phyloP scores from a whole-genome alignment of 2,797 vertebrate genomes.

The Lates japonicus region DNA sequence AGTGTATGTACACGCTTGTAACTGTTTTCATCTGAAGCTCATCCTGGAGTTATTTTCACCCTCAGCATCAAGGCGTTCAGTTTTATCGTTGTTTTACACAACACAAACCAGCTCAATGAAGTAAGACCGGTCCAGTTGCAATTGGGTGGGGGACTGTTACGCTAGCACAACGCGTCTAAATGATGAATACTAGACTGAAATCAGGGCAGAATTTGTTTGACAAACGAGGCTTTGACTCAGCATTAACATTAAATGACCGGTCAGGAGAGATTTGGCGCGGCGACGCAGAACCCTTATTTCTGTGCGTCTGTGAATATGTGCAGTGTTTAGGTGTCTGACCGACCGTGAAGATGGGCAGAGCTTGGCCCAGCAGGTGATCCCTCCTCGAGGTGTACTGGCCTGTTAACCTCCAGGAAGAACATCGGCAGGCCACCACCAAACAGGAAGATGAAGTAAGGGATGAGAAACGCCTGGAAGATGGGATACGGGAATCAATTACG shows the following conservation, averaged over 20 bases:
- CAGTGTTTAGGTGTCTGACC: conserved; percentile 71
- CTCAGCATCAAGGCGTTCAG: conserved; percentile 1
- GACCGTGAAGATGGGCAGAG: conserved; percentile 99
- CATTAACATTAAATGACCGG: conserved; percentile 40
- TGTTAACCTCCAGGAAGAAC: conserved; percentile 98
- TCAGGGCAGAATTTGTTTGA: conserved; percentile 29
- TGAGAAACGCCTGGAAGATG: conserved; percentile 94
- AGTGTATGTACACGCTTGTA: not conserved
- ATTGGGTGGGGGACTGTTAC: not conserved
- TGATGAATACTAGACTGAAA: conserved; percentile 40
- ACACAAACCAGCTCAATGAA: conserved; percentile 48
- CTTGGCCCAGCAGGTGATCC: conserved; percentile 99
- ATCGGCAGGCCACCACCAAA: conserved; percentile 98
- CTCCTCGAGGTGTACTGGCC: conserved; percentile 99
- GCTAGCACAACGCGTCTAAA: conserved; percentile 52
- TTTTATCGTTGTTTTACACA: conserved; percentile 34
- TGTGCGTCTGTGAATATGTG: not conserved
- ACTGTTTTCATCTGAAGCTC: not conserved
- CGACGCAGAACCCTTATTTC: not conserved
- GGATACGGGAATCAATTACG: conserved; percentile 13
- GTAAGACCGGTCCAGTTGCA: conserved; percentile 40
- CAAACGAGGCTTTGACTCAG: conserved; percentile 44
- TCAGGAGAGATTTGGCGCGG: conserved; percentile 12
- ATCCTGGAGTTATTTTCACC: not conserved
- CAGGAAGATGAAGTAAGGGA: conserved; percentile 99